Evolutionary conservation across 1,140 invertebrate genomes (phyloP).

Genomic region (Drosophila nasuta): DNA sequence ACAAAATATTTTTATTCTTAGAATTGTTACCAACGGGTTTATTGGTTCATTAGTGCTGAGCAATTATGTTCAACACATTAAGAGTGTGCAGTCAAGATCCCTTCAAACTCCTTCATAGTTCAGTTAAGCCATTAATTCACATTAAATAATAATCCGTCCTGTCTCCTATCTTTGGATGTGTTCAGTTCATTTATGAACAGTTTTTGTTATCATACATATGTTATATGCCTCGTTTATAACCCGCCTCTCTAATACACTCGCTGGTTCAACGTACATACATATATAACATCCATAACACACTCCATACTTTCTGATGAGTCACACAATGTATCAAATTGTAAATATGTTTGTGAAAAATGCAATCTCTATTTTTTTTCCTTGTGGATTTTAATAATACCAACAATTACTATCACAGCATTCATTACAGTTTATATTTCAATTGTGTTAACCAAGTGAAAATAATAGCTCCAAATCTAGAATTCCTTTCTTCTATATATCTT

Average conservation of each 20-base stretch:
- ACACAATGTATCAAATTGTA: slow-evolving; percentile 66
- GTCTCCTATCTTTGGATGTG: slow-evolving; percentile 63
- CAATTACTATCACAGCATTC: slow-evolving; percentile 13
- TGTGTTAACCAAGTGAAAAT: slow-evolving; percentile 17
- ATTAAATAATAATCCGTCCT: slow-evolving; percentile 48
- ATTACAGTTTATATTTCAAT: not conserved
- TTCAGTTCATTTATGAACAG: slow-evolving; percentile 68
- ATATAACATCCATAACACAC: slow-evolving; percentile 29
- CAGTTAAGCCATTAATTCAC: slow-evolving; percentile 22
- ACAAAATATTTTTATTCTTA: slow-evolving; percentile 42
- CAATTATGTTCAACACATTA: slow-evolving; percentile 30
- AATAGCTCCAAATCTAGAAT: slow-evolving; percentile 3
- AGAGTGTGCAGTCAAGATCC: slow-evolving; percentile 45
- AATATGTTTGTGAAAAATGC: slow-evolving; percentile 83
- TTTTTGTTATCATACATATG: slow-evolving; percentile 57
- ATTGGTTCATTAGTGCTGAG: slow-evolving; percentile 32
- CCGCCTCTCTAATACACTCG: slow-evolving; percentile 37
- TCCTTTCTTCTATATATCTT: not conserved
- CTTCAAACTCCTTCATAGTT: slow-evolving; percentile 11
- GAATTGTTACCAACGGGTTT: slow-evolving; percentile 36
- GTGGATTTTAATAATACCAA: slow-evolving; percentile 57
- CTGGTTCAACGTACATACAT: slow-evolving; percentile 9
- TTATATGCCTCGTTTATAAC: slow-evolving; percentile 65
- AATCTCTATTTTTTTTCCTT: slow-evolving; percentile 55
- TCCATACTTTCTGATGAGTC: slow-evolving; percentile 55